Base-by-base conservation (phyloP, 2,888 invertebrate species). In the Leptothorax acervorum region DNA sequence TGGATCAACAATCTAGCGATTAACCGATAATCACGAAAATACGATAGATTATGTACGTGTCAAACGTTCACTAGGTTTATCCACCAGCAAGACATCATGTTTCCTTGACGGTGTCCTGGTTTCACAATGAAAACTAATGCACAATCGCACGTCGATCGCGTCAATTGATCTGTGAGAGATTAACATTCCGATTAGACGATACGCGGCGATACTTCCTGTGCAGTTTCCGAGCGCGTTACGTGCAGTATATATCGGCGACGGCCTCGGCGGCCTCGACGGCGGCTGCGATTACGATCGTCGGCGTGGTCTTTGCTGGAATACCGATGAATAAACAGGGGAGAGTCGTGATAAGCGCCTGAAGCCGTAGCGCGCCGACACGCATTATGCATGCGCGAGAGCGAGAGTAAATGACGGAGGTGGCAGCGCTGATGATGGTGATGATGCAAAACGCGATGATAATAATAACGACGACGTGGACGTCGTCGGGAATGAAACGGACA, bases 381-480 rank as follows among this genome's bases (percentile, higher is more conserved):
- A 89, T 87, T 89, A 86, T 89, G 89, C 89, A 88, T 87, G 71
- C 88, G 86, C 82, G 78, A 81, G 86, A 81, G 81, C 83, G 68
- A 86, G 85, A 83, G 87, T 86, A 89, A 89, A 89, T 89, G 89
- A 89, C 89, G 89, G 86, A 89, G 89, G 89, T 88, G 87, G 86
- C 89, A 89, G 86, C 88, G 89, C 87, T 89, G 89, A 89, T 89
- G 89, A 89, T 87, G 87, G 89, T 88, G 86, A 86, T 88, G 89
- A 90, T 90, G 89, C 88, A 84, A 89, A 88, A 87, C 85, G 85
- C 85, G 89, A 89, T 90, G 87, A 89, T 90, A 89, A 89, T 89
- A 89, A 88, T 89, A 81, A 81, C 79, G 86, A 90, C 86, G 87
- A 90, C 88, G 84, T 88, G 79, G 84, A 89, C 89, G 83, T 89